These are phyloP conservation scores for Microcebus jonahi DNA, from an alignment of 2,113 vertebrate genomes.

Conservation along the genomic window DNA sequence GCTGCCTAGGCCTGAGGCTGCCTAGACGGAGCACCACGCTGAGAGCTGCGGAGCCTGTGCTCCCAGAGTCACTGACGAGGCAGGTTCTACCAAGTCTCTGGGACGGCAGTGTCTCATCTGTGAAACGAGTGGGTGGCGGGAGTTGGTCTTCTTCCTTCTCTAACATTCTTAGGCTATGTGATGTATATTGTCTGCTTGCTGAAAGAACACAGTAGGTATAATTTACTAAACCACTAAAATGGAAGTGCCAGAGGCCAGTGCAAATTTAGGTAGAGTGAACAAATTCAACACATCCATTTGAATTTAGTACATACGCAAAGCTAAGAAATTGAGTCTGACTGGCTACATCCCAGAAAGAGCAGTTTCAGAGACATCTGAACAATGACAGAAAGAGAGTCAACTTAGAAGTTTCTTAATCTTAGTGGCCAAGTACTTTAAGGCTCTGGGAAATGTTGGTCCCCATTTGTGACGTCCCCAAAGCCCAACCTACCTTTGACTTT, in stretches of 20 bases:
- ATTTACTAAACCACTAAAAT: background rate
- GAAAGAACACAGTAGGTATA: background rate
- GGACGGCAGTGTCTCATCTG: background rate
- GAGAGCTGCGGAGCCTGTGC: background rate
- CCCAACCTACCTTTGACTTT: background rate
- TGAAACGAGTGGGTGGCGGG: background rate
- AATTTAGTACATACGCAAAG: background rate
- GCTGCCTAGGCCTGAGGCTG: too few species aligned
- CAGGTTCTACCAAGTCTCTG: background rate
- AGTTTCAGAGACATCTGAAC: background rate
- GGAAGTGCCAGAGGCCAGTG: background rate
- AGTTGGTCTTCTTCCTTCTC: background rate
- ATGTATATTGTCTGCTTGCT: background rate
- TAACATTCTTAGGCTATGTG: background rate
- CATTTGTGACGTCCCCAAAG: fast-evolving
- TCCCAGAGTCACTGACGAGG: background rate
- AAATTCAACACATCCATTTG: background rate
- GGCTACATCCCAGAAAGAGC: background rate
- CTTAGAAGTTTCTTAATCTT: background rate
- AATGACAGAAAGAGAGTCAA: background rate
- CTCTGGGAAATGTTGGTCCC: background rate
- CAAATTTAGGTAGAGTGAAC: background rate
- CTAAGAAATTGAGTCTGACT: background rate
- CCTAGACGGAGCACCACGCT: fast-evolving
- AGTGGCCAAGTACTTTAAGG: background rate